Evolutionary conservation across 2,113 vertebrate genomes (phyloP).

Genomic region (Verasper variegatus): DNA sequence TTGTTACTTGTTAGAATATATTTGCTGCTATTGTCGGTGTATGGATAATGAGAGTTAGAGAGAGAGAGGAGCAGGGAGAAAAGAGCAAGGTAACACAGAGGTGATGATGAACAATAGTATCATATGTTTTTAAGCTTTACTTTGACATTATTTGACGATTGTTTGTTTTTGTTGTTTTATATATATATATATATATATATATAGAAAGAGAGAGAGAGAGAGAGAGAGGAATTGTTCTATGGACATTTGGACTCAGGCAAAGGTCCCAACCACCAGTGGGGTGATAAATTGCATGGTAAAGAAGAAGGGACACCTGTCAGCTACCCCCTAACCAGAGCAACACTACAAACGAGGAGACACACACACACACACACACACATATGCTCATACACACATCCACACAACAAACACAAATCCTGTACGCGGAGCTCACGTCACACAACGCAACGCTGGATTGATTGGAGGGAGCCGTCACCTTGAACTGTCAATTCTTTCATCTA

Average conservation of each 20-base stretch:
- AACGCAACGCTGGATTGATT: conserved; percentile 53
- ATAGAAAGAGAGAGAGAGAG: conserved; percentile 5
- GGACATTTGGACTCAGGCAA: conserved; percentile 56
- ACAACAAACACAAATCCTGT: conserved; percentile 29
- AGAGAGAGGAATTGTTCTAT: conserved; percentile 31
- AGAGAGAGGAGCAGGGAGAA: neutral
- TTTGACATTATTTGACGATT: conserved; percentile 31
- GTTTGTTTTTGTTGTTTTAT: conserved; percentile 10
- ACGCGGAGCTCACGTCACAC: conserved; percentile 48
- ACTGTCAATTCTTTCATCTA: conserved; percentile 72
- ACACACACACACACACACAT: conserved; percentile 27
- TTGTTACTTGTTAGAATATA: conserved; percentile 42
- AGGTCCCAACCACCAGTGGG: conserved; percentile 70
- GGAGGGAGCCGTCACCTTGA: conserved; percentile 71
- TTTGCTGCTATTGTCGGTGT: conserved; percentile 36
- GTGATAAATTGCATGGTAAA: conserved; percentile 83
- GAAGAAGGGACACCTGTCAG: conserved; percentile 81
- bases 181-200: no score
- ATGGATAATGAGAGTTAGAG: conserved; percentile 36
- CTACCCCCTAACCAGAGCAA: conserved; percentile 47
- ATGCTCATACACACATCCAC: conserved; percentile 15
- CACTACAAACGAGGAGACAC: conserved; percentile 45
- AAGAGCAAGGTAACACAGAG: neutral
- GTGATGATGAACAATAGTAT: conserved; percentile 3
- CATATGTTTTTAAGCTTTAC: neutral